Evolutionary conservation across 2,113 vertebrate genomes (phyloP), one percentile per base, ranked within the genome.

Genomic region (Vanacampus margaritifer): DNA sequence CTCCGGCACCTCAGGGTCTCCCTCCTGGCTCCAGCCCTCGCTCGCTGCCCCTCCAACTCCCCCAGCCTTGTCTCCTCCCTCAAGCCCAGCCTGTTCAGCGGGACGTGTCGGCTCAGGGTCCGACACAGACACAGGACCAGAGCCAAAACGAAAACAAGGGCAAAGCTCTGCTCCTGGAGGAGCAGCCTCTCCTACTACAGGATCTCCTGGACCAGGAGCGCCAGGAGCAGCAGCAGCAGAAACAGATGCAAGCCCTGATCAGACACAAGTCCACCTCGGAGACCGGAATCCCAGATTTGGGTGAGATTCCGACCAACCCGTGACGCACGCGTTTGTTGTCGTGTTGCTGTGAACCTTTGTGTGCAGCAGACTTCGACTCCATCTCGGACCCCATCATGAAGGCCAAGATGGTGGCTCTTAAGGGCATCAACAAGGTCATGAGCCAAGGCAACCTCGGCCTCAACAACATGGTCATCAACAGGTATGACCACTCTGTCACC

Each of bases 381-480:
- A 95, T 98, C 78, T 93, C 95, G 1, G 97, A 99, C 85, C 97
- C 97, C 36, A 99, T 99, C 85, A 97, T 98, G 96, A 99, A 98
- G 86, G 97, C 97, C 50, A 99, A 99, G 91, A 99, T 99, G 95
- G 95, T 98, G 56, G 97, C 96, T 63, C 90, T 99, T 24, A 97
- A 98, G 81, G 97, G 97, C 57, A 99, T 99, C 85, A 99, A 98
- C 85, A 98, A 97, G 90, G 96, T 99, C 23, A 98, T 99, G 96
- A 94, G 91, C 0, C 96, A 98, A 74, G 95, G 89, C 65, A 95
- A 80, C 65, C 91, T 99, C 90, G 93, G 92, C 35, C 94, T 98
- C 84, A 88, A 93, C 37, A 92, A 95, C 2, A 93, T 96, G 80
- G 94, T 91, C 46, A 93, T 96, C 90, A 98, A 93, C 93, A 95